Conservation (phyloP, 2,888 invertebrate genomes). For the Adelognathus sp. region DNA sequence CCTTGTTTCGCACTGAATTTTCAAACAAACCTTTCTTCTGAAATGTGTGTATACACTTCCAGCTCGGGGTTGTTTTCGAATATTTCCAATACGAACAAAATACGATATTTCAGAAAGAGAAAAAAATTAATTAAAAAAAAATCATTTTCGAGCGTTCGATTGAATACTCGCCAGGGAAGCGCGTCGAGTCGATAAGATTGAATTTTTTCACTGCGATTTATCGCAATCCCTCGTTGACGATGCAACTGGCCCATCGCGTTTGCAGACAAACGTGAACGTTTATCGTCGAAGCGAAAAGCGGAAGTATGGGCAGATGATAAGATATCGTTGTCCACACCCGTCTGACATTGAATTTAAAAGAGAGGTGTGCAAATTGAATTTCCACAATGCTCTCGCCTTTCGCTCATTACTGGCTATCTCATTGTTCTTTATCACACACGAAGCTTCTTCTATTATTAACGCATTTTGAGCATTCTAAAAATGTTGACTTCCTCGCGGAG, state of each 20-base stretch:
- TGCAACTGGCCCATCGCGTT: neutral
- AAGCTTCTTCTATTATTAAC: too few relatives aligned
- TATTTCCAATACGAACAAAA: too few relatives aligned
- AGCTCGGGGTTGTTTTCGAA: too few relatives aligned
- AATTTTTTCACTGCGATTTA: neutral
- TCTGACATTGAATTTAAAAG: neutral
- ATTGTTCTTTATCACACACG: too few relatives aligned
- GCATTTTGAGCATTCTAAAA: too few relatives aligned
- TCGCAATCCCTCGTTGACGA: neutral
- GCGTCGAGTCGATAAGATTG: neutral
- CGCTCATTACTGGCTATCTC: neutral
- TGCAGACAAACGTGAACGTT: neutral
- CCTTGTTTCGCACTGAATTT: too few relatives aligned
- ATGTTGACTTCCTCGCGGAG: too few relatives aligned
- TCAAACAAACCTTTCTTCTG: too few relatives aligned
- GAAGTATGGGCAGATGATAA: conserved; percentile 23
- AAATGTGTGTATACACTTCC: too few relatives aligned
- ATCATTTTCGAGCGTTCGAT: too few relatives aligned
- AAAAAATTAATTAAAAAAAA: too few relatives aligned
- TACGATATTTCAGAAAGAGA: too few relatives aligned
- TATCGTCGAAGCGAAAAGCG: conserved; percentile 22
- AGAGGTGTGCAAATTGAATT: conserved; percentile 9
- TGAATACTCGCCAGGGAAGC: neutral
- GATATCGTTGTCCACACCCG: conserved; percentile 14
- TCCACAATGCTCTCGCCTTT: conserved; percentile 2